These are phyloP conservation scores for Myiothlypis chrysogaster DNA, from an alignment of 2,797 vertebrate genomes.

Conservation along the genomic window DNA sequence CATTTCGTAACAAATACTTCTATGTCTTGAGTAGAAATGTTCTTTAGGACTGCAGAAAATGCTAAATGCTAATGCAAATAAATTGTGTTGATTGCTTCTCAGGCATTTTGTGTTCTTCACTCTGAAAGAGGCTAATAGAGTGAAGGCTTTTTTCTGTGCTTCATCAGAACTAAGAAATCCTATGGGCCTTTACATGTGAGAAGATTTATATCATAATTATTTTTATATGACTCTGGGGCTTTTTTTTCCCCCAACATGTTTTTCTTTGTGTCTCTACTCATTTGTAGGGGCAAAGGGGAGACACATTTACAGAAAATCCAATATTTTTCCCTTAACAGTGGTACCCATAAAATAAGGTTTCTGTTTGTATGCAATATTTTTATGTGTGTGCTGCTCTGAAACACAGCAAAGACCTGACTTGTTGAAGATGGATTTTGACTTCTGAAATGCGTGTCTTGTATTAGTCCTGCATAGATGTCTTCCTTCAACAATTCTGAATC, in stretches of 20 bases:
- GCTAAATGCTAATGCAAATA: not conserved
- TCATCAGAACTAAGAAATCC: not conserved
- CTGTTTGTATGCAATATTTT: not conserved
- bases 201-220: not conserved
- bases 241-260: not conserved
- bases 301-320: not conserved
- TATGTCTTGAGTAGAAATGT: not conserved
- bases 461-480: not conserved
- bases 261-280: not conserved
- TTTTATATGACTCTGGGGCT: not conserved
- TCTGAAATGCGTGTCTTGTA: not conserved
- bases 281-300: not conserved
- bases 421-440: not conserved
- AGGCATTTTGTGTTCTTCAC: not conserved
- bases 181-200: not conserved
- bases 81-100: not conserved
- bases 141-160: not conserved
- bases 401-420: not conserved
- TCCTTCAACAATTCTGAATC: not conserved
- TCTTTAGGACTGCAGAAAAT: not conserved
- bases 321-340: not conserved
- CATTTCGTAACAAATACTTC: not conserved
- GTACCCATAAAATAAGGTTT: not conserved
- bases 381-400: not conserved
- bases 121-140: not conserved